Conservation (phyloP, 1,140 invertebrate species). For the Holotrichia oblita region DNA sequence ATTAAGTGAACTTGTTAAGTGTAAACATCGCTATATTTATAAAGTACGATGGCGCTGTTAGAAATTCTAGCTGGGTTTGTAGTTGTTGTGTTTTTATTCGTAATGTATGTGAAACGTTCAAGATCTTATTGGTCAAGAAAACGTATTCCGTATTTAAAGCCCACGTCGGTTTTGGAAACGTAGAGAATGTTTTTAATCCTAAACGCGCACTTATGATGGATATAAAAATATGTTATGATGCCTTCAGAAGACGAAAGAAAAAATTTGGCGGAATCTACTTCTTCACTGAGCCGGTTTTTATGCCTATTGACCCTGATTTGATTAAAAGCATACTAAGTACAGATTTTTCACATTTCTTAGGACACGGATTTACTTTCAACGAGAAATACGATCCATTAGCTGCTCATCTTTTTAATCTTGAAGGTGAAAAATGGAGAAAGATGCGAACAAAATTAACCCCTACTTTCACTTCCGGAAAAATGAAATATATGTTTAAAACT, state of each 20-base stretch:
- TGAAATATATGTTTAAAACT: too few relatives aligned
- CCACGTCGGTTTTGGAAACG: conserved; percentile 44
- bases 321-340: conserved; percentile 61
- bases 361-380: too few relatives aligned
- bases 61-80: neutral
- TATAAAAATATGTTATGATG: conserved; percentile 44
- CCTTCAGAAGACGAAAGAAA: conserved; percentile 45
- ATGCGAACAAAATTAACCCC: conserved; percentile 59
- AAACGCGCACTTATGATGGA: conserved; percentile 41
- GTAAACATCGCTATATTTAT: too few relatives aligned
- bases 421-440: conserved; percentile 62
- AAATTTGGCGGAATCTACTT: conserved; percentile 47
- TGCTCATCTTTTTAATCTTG: too few relatives aligned
- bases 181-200: conserved; percentile 39
- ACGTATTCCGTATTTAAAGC: conserved; percentile 32
- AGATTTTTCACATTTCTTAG: conserved; percentile 63
- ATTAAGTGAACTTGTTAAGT: too few relatives aligned
- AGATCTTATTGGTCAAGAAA: conserved; percentile 42
- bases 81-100: neutral
- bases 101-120: neutral
- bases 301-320: conserved; percentile 62
- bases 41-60: too few relatives aligned
- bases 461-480: too few relatives aligned
- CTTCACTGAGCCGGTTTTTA: conserved; percentile 45
- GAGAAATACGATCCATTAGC: too few relatives aligned